Percentiles rank a stretch among this genome's conserved stretches.
Evolutionary conservation across 1,140 invertebrate genomes (phyloP).

Genomic region (Holotrichia oblita): DNA sequence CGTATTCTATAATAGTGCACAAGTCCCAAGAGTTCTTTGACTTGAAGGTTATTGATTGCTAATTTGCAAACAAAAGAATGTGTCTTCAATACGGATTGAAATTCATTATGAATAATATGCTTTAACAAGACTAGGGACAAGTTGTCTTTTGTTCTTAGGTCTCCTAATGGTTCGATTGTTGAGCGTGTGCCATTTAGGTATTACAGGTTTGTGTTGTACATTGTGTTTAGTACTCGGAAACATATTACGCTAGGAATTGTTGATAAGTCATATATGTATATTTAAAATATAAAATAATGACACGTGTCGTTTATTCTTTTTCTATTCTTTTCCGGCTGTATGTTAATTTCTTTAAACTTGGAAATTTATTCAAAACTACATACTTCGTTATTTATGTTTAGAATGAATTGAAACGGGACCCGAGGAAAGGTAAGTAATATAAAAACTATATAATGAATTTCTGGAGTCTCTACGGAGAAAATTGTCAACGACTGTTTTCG

Average conservation of each 20-base stretch:
- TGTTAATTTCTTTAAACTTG: conserved; percentile 29
- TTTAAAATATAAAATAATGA: conserved; percentile 3
- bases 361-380: conserved; percentile 23
- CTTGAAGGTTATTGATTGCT: conserved; percentile 31
- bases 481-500: neutral
- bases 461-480: neutral
- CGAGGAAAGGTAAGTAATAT: neutral
- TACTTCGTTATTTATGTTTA: neutral
- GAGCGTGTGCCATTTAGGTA: neutral
- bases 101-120: conserved; percentile 19
- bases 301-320: neutral
- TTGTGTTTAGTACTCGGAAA: neutral
- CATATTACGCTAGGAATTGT: conserved; percentile 1
- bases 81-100: neutral
- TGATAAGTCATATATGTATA: neutral
- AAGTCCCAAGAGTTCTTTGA: conserved; percentile 9
- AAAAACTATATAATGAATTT: too few relatives aligned
- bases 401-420: neutral
- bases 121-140: conserved; percentile 30
- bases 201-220: neutral
- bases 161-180: conserved; percentile 33
- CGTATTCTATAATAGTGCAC: neutral
- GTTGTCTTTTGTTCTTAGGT: neutral
- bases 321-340: neutral
- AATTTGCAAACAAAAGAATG: conserved; percentile 34